Conservation (phyloP, 2,888 invertebrate genomes). For the Archips xylosteana region DNA sequence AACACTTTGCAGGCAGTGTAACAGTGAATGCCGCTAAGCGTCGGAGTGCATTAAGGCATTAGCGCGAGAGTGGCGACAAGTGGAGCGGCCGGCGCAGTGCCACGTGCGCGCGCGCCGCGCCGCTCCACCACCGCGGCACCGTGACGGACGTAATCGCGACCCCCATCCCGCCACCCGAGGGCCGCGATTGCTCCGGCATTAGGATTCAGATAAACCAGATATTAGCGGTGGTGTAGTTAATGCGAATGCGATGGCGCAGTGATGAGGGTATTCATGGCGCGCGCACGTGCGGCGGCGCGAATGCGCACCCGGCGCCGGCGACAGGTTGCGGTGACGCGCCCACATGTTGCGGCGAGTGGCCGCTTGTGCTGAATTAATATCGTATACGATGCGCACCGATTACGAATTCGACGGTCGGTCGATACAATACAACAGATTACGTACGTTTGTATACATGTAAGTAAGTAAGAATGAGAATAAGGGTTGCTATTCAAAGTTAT, state of each 20-base stretch:
- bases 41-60: conserved; percentile 2
- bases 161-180: conserved; percentile 3
- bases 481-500: no score
- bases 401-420: no score
- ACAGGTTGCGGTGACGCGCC: conserved; percentile 34
- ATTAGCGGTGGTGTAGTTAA: conserved; percentile 29
- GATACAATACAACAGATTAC: no score
- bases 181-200: conserved; percentile 58
- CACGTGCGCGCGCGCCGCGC: background rate
- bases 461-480: no score
- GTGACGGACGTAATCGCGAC: conserved; percentile 57
- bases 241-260: conserved; percentile 23
- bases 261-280: conserved; percentile 36
- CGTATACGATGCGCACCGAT: background rate
- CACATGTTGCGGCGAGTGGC: background rate
- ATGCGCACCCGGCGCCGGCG: conserved; percentile 40
- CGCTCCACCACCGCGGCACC: no score
- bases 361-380: background rate
- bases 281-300: conserved; percentile 37
- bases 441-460: no score
- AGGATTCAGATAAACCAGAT: conserved; percentile 32
- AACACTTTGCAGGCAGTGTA: conserved; percentile 1
- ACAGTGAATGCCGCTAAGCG: background rate
- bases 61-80: conserved; percentile 21
- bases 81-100: conserved; percentile 1